Conservation (phyloP, 2,888 invertebrate genomes). For the Dichetophora obliterata region DNA sequence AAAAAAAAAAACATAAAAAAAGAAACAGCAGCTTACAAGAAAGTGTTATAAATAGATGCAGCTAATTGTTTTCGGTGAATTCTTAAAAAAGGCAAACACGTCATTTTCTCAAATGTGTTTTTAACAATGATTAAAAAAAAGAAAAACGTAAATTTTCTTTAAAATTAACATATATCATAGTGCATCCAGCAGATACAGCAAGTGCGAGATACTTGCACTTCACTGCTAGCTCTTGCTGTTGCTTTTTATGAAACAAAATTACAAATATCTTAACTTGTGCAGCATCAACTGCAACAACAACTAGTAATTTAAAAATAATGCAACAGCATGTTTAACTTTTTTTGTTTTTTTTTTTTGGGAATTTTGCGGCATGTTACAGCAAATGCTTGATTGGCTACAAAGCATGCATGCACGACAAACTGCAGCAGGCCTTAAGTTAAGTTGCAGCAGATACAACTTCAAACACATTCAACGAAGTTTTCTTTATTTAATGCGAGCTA, state of each 20-base stretch:
- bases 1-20: not conserved
- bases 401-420: slow-evolving; percentile 11
- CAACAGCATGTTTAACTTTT: not conserved
- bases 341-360: not conserved
- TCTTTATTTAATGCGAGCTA: not conserved
- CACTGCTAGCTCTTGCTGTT: slow-evolving; percentile 3
- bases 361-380: not conserved
- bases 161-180: not conserved
- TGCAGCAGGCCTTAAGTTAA: not conserved
- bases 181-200: not conserved
- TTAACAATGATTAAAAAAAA: not conserved
- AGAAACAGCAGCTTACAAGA: not conserved
- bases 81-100: too few relatives aligned
- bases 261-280: too few relatives aligned
- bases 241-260: not conserved
- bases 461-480: slow-evolving; percentile 5
- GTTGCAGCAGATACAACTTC: not conserved
- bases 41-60: not conserved
- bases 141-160: not conserved
- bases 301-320: slow-evolving; percentile 14
- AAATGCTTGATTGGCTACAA: slow-evolving; percentile 15
- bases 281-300: not conserved
- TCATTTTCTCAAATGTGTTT: not conserved
- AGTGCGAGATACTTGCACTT: slow-evolving; percentile 1
- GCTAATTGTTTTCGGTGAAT: too few relatives aligned